These are phyloP conservation scores for Mus musculus DNA, from an alignment of 2,113 vertebrate species.

Conservation along the genomic window GRCm39 chr6:39981001-39981500, in stretches of 20 bases:
- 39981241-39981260: constrained; percentile 27
- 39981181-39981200: constrained; percentile 98
- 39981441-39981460: background rate
- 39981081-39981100: constrained; percentile 94
- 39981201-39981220: rapidly evolving
- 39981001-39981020: background rate
- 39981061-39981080: constrained; percentile 81
- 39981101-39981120: constrained; percentile 99
- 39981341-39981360: background rate
- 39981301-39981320: background rate
- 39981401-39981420: constrained; percentile 20
- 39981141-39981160: constrained; percentile 98
- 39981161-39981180: constrained; percentile 99
- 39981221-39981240: background rate
- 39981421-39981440: background rate
- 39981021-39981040: background rate
- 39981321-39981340: background rate
- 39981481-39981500: background rate
- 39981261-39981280: background rate
- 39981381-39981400: constrained; percentile 2
- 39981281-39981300: background rate
- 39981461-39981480: background rate
- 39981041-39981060: constrained; percentile 45
- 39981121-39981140: constrained; percentile 97
- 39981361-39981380: background rate